These are phyloP conservation scores for Scaptomyza pallida DNA, from an alignment of 1,140 invertebrate species.

Conservation along the genomic window DNA sequence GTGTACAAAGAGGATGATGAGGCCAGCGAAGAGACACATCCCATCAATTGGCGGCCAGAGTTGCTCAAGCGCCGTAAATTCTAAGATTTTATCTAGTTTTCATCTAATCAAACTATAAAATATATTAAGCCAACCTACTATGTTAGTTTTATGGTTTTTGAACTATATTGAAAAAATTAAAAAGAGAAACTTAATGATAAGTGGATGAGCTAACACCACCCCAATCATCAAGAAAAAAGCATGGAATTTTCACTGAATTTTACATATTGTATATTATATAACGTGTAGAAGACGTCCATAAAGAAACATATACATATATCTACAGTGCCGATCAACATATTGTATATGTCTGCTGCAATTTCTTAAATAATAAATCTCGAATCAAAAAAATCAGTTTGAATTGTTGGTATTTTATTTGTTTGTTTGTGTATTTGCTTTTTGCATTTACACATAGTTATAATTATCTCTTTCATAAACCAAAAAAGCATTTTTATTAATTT, in stretches of 20 bases:
- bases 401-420: slow-evolving; percentile 64
- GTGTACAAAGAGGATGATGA: slow-evolving; percentile 99
- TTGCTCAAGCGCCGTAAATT: slow-evolving; percentile 95
- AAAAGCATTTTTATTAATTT: slow-evolving; percentile 45
- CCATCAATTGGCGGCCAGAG: slow-evolving; percentile 98
- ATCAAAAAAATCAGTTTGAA: slow-evolving; percentile 4
- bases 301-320: background rate
- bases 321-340: background rate
- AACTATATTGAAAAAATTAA: too few relatives aligned
- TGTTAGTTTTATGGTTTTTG: too few relatives aligned
- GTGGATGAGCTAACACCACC: too few relatives aligned
- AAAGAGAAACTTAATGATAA: too few relatives aligned
- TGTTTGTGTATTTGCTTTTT: background rate
- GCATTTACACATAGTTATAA: slow-evolving; percentile 67
- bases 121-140: background rate
- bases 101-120: slow-evolving; percentile 14
- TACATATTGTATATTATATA: background rate
- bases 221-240: background rate
- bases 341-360: background rate
- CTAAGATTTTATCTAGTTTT: slow-evolving; percentile 85
- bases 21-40: slow-evolving; percentile 98
- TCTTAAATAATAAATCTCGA: background rate
- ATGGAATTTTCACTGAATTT: background rate
- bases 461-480: slow-evolving; percentile 73
- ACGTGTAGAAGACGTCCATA: background rate